phyloP scores from a whole-genome alignment of 2,888 invertebrate species.

The Carterocephalus palaemon region DNA sequence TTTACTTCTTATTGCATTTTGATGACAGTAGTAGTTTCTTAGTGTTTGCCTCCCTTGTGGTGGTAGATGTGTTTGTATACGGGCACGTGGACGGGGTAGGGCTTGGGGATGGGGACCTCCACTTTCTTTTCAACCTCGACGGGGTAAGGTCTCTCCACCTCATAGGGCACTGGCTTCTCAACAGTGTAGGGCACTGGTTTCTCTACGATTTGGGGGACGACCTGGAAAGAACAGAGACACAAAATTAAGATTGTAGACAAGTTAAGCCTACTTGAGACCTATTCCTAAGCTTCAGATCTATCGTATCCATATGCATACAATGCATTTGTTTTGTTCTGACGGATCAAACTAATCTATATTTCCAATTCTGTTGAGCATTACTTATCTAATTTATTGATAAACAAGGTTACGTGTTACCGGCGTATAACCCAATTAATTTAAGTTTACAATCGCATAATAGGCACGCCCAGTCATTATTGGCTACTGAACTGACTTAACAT shows the following conservation, averaged over 20 bases:
- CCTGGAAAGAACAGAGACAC: constrained; percentile 45
- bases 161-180: constrained; percentile 84
- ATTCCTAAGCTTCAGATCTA: too few species aligned
- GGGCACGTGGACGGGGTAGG: constrained; percentile 86
- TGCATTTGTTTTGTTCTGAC: too few species aligned
- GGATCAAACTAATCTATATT: too few species aligned
- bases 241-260: constrained; percentile 3
- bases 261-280: too few species aligned
- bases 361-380: too few species aligned
- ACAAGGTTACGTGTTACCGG: too few species aligned
- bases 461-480: constrained; percentile 5
- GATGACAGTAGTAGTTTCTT: constrained; percentile 35
- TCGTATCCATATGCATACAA: too few species aligned
- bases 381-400: too few species aligned
- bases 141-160: constrained; percentile 86
- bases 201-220: constrained; percentile 84
- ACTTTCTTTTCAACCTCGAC: constrained; percentile 87
- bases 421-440: not conserved
- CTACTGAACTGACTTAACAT: too few species aligned
- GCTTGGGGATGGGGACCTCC: constrained; percentile 83
- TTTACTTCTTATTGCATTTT: constrained; percentile 3
- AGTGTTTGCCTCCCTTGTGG: constrained; percentile 77
- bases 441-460: constrained; percentile 4
- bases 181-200: constrained; percentile 86
- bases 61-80: constrained; percentile 87